Conservation (phyloP, 1,140 invertebrate species). For the Solen grandis region DNA sequence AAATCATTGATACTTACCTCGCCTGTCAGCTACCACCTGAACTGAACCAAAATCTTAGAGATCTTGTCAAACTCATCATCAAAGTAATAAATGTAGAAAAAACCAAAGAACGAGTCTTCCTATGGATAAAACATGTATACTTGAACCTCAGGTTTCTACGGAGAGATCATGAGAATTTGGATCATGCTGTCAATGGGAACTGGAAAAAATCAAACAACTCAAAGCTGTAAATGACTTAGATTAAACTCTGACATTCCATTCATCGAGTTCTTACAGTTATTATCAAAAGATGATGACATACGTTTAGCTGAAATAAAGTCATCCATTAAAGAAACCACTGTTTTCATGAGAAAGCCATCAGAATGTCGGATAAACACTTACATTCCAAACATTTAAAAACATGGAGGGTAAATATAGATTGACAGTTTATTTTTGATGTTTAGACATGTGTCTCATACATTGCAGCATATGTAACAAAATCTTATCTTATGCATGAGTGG, state of each 20-base stretch:
- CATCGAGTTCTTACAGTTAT: not conserved
- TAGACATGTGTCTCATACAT: conserved; percentile 11
- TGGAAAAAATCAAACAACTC: too few species aligned
- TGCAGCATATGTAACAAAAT: conserved; percentile 23
- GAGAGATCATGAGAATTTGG: too few species aligned
- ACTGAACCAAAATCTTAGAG: not conserved
- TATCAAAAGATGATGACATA: not conserved
- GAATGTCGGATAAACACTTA: conserved; percentile 10
- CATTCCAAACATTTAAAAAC: not conserved
- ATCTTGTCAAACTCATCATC: conserved; percentile 3
- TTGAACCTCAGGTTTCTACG: too few species aligned
- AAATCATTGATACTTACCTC: conserved; percentile 10
- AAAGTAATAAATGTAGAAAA: conserved; percentile 5
- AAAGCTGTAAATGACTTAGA: not conserved
- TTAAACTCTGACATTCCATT: not conserved
- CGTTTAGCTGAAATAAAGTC: not conserved
- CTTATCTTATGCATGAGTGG: conserved; percentile 11
- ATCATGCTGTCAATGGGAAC: too few species aligned
- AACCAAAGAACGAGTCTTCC: not conserved
- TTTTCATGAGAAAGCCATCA: not conserved
- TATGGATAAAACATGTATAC: too few species aligned
- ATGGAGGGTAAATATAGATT: conserved; percentile 25
- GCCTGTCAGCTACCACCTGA: not conserved
- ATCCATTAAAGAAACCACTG: not conserved
- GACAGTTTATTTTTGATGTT: too few species aligned